phyloP scores from a whole-genome alignment of 2,888 invertebrate species.

The Meiosimyza platycephala region DNA sequence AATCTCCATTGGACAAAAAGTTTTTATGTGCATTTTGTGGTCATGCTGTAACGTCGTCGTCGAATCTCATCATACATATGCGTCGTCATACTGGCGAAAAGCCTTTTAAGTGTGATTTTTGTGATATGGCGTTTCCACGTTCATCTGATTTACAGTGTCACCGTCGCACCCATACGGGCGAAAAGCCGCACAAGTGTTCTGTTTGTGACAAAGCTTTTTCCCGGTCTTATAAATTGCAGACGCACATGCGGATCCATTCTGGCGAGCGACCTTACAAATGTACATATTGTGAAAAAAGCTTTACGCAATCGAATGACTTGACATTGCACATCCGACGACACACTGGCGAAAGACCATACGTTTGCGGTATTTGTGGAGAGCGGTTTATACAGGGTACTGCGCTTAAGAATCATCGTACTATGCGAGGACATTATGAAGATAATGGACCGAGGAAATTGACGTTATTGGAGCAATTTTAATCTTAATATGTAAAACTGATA shows the following conservation, averaged over 20 bases:
- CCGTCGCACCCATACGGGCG: slow-evolving; percentile 73
- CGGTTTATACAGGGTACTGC: slow-evolving; percentile 73
- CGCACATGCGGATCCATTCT: slow-evolving; percentile 72
- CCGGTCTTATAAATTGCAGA: slow-evolving; percentile 72
- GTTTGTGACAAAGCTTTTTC: slow-evolving; percentile 69
- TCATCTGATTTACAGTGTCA: slow-evolving; percentile 75
- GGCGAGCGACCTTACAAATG: slow-evolving; percentile 74
- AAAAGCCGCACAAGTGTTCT: slow-evolving; percentile 70
- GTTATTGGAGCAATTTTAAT: slow-evolving; percentile 29
- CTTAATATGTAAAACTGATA: not conserved
- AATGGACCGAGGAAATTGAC: slow-evolving; percentile 27
- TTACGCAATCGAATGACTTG: slow-evolving; percentile 79
- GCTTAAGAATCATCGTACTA: slow-evolving; percentile 74
- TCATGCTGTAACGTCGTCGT: slow-evolving; percentile 72
- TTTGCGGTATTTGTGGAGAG: slow-evolving; percentile 58
- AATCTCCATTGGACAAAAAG: slow-evolving; percentile 64
- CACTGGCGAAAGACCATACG: slow-evolving; percentile 69
- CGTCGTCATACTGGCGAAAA: slow-evolving; percentile 76
- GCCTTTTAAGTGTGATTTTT: slow-evolving; percentile 74
- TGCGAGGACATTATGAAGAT: slow-evolving; percentile 58
- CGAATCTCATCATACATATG: slow-evolving; percentile 75
- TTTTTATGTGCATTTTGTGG: slow-evolving; percentile 73
- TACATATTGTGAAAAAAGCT: slow-evolving; percentile 69
- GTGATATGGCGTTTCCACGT: slow-evolving; percentile 74
- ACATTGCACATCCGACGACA: slow-evolving; percentile 77